These are phyloP conservation scores for Prolemur simus DNA, from an alignment of 2,113 vertebrate genomes.

Conservation along the genomic window DNA sequence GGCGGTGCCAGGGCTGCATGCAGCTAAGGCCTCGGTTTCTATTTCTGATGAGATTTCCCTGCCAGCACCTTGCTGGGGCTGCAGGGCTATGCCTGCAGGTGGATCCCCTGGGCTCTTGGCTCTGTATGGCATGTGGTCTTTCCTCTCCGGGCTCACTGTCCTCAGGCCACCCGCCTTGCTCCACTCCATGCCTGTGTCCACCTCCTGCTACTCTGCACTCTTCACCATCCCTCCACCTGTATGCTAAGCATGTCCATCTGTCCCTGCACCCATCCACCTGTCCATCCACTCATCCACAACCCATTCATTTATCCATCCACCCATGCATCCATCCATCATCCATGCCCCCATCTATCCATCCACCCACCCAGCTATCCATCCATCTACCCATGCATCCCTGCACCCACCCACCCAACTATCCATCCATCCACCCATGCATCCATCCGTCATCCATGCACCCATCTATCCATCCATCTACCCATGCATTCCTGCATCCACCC, in stretches of 20 bases:
- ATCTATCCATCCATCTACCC: no score
- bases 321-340: no score
- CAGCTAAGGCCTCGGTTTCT: slow-evolving; percentile 44
- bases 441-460: accelerated
- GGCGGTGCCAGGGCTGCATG: background rate
- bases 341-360: background rate
- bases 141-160: background rate
- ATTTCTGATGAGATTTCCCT: slow-evolving; percentile 65
- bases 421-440: accelerated
- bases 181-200: background rate
- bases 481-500: accelerated
- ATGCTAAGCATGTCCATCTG: background rate
- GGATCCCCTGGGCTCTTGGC: slow-evolving; percentile 58
- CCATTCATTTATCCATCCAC: background rate
- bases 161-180: background rate
- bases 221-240: accelerated
- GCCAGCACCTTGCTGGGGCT: slow-evolving; percentile 74
- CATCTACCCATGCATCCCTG: background rate
- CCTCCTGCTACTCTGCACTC: background rate
- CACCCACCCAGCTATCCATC: no score
- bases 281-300: no score
- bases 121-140: background rate
- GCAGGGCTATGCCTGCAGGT: background rate
- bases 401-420: background rate
- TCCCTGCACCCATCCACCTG: background rate